These are phyloP conservation scores for Dasypus novemcinctus DNA, from an alignment of 2,113 vertebrate species.

Conservation along the genomic window DNA sequence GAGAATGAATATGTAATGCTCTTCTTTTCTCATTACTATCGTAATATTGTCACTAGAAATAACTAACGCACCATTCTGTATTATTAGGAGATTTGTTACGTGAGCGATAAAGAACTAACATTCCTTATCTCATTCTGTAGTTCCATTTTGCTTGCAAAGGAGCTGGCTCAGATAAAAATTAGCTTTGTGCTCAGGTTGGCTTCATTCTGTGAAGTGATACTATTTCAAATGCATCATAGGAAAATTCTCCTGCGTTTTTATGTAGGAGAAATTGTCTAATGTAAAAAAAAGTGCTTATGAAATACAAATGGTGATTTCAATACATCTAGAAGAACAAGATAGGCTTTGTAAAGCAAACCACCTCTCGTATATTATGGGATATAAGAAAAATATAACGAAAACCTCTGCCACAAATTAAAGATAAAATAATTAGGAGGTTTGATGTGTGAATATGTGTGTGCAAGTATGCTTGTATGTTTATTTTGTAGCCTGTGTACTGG, in stretches of 20 bases:
- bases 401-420: conserved; percentile 13
- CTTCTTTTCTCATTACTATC: conserved; percentile 63
- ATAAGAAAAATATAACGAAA: background rate
- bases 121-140: conserved; percentile 58
- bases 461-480: background rate
- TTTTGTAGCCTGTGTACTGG: background rate
- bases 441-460: background rate
- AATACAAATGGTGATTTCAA: conserved; percentile 48
- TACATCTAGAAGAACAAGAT: conserved; percentile 19
- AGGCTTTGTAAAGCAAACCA: background rate
- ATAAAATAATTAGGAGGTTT: background rate
- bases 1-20: conserved; percentile 51
- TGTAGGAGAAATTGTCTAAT: background rate
- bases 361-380: background rate
- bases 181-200: conserved; percentile 46
- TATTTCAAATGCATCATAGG: conserved; percentile 37
- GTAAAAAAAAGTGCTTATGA: background rate
- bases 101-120: conserved; percentile 57
- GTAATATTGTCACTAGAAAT: conserved; percentile 67
- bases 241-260: conserved; percentile 27
- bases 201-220: conserved; percentile 35
- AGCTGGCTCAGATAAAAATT: conserved; percentile 50
- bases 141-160: conserved; percentile 51
- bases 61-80: conserved; percentile 38
- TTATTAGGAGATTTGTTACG: conserved; percentile 69